These are phyloP conservation scores for Lamellibrachia columna DNA, from an alignment of 2,888 invertebrate genomes.

Conservation along the genomic window DNA sequence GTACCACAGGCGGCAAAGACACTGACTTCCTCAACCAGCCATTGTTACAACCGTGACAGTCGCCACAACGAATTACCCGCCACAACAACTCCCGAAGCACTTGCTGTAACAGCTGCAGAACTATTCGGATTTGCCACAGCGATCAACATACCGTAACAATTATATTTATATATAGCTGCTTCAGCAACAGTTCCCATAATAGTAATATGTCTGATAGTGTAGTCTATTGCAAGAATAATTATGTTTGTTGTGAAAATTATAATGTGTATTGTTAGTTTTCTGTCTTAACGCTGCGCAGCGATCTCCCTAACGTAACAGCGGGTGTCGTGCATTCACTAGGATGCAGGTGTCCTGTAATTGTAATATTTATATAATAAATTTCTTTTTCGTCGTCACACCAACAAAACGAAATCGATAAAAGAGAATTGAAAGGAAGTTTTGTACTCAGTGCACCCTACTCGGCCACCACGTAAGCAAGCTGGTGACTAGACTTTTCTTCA, in stretches of 20 bases:
- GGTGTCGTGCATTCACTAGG: neutral
- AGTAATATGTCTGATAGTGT: neutral
- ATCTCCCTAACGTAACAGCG: too few species aligned
- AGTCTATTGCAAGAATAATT: neutral
- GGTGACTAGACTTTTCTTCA: too few species aligned
- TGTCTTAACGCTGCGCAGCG: neutral
- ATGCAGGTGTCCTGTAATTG: too few species aligned
- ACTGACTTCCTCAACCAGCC: neutral
- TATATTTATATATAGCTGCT: neutral
- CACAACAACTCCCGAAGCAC: neutral
- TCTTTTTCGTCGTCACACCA: too few species aligned
- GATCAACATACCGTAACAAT: neutral
- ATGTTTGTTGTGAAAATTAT: neutral
- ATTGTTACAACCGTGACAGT: neutral
- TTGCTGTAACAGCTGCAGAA: neutral
- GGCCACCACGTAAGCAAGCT: too few species aligned
- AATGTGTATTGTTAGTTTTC: neutral
- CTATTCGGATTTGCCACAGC: neutral
- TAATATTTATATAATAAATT: too few species aligned
- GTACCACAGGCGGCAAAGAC: neutral
- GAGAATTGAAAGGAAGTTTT: too few species aligned
- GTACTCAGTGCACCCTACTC: too few species aligned
- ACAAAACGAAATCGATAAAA: too few species aligned
- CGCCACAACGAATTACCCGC: too few species aligned
- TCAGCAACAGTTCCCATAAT: neutral